Evolutionary conservation across 2,797 vertebrate species (phyloP).

Genomic region (Gambelia wislizenii): DNA sequence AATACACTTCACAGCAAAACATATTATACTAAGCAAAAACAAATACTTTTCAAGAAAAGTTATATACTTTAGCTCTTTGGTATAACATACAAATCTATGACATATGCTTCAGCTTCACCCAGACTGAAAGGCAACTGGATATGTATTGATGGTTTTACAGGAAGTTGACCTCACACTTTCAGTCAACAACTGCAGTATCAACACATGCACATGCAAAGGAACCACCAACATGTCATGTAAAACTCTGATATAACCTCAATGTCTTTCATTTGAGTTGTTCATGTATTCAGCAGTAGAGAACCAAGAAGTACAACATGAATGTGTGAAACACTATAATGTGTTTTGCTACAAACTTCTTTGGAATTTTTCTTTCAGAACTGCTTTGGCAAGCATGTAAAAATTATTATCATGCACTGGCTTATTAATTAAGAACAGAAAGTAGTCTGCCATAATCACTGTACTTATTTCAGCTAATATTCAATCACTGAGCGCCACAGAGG

Average conservation of each 20-base stretch:
- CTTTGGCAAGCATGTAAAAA: not conserved
- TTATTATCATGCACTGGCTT: slow-evolving; percentile 4
- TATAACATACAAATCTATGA: not conserved
- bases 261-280: not conserved
- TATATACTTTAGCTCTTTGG: not conserved
- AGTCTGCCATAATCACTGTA: slow-evolving; percentile 33
- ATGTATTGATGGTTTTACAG: not conserved
- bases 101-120: not conserved
- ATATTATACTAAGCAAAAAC: not conserved
- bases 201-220: not conserved
- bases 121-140: not conserved
- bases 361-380: not conserved
- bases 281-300: not conserved
- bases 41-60: not conserved
- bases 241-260: not conserved
- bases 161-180: not conserved
- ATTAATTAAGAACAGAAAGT: slow-evolving; percentile 16
- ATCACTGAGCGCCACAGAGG: slow-evolving; percentile 18
- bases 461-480: slow-evolving; percentile 32
- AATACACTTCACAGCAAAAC: not conserved
- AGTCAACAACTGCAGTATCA: not conserved
- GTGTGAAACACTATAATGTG: not conserved
- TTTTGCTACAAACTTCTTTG: not conserved
- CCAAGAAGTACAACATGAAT: not conserved
- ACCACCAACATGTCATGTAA: not conserved